phyloP scores from a whole-genome alignment of 2,888 invertebrate species.

The Epirrita christyi region DNA sequence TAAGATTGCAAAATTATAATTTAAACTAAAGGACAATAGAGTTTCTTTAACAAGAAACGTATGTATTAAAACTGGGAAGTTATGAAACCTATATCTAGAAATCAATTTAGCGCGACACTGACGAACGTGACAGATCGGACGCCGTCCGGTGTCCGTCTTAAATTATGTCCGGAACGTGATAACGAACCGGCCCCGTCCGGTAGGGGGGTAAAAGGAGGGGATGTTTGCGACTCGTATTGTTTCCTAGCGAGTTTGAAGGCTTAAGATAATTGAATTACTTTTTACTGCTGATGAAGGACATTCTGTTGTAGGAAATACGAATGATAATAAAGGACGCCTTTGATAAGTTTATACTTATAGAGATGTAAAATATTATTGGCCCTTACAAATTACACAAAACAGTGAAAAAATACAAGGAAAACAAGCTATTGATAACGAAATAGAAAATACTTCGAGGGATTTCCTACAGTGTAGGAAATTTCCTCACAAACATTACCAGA shows the following conservation, averaged over 20 bases:
- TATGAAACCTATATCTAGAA: constrained; percentile 21
- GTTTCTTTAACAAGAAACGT: neutral
- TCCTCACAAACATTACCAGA: neutral
- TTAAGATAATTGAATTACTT: constrained; percentile 28
- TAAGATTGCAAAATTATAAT: neutral
- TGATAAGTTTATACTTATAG: too few species aligned
- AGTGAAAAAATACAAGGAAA: too few species aligned
- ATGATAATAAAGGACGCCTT: too few species aligned
- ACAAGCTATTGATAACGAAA: too few species aligned
- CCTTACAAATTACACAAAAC: too few species aligned
- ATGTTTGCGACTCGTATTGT: constrained; percentile 46
- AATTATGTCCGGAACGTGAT: constrained; percentile 82
- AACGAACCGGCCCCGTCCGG: constrained; percentile 59
- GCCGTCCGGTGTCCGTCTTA: constrained; percentile 62
- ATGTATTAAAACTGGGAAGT: neutral
- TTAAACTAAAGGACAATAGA: neutral
- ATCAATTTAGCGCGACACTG: constrained; percentile 49
- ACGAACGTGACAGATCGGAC: constrained; percentile 44
- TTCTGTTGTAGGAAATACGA: neutral
- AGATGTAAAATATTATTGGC: too few species aligned
- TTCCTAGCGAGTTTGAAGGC: constrained; percentile 43
- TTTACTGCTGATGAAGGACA: constrained; percentile 29
- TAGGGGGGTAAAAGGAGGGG: constrained; percentile 42
- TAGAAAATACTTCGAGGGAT: too few species aligned
- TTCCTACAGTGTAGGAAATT: too few species aligned